Evolutionary conservation across 2,113 vertebrate species (phyloP).

Genomic region (Arothron firmamentum): DNA sequence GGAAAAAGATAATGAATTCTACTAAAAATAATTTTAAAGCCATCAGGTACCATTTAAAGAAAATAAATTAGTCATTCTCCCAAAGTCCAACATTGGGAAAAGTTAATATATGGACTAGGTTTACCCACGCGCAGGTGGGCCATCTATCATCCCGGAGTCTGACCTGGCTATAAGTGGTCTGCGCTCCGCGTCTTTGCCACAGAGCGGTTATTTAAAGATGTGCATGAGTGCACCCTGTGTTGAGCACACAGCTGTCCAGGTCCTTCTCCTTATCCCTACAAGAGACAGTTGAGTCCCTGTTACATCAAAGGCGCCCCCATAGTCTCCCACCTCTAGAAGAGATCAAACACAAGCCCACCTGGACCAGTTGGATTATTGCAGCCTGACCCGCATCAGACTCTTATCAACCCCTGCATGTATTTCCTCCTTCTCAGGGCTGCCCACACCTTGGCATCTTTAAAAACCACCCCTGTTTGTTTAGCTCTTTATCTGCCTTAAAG

Average conservation of each 20-base stretch:
- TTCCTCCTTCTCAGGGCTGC: conserved; percentile 33
- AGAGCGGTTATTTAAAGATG: conserved; percentile 48
- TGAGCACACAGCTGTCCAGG: conserved; percentile 47
- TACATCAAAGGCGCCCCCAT: conserved; percentile 61
- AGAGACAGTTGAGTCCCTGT: conserved; percentile 53
- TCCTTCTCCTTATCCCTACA: conserved; percentile 50
- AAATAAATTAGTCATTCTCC: no score
- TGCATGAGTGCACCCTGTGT: conserved; percentile 22
- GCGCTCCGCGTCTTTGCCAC: conserved; percentile 11
- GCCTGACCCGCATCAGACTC: conserved; percentile 24
- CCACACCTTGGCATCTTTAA: conserved; percentile 37
- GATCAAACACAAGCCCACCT: conserved; percentile 63
- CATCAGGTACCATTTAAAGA: no score
- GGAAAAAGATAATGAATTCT: no score
- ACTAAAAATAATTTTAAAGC: no score
- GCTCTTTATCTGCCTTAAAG: conserved; percentile 34
- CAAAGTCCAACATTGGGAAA: neutral
- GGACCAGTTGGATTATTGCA: conserved; percentile 43
- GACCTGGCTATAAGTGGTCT: conserved; percentile 19
- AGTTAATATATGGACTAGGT: neutral
- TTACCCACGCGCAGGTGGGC: conserved; percentile 22
- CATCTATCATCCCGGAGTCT: conserved; percentile 25
- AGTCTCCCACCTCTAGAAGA: conserved; percentile 37
- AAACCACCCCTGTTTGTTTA: conserved; percentile 33
- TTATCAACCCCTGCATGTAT: conserved; percentile 17